Evolutionary conservation across 2,113 vertebrate species (phyloP), one percentile per base, ranked within the genome.

Genomic region (Eubucco bourcierii): DNA sequence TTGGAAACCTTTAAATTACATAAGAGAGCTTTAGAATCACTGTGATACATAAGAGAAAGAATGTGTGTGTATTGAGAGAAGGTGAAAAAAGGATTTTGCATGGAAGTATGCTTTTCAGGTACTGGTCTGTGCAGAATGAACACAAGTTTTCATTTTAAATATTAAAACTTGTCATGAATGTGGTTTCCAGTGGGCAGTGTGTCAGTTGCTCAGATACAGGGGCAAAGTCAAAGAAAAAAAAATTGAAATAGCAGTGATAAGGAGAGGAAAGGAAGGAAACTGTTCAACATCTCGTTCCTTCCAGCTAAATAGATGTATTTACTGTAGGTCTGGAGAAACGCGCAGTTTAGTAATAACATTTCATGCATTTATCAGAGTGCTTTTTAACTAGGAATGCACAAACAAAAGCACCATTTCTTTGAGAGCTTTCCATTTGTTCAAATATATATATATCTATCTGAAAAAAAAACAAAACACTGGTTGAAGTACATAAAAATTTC

Each of bases 141-240:
- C 91, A 61, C 88, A 96, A 92, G 28, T 91, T 97, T 97, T 95
- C 75, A 91, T 95, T 95, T 93, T 84, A 95, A 96, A 91, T 95
- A 96, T 93, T 97, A 90, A 94, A 98, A 97, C 90, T 96, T 95
- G 95, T 91, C 83, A 94, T 90, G 94, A 96, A 95, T 80, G 80
- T 90, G 88, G 81, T 97, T 93, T 96, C 87, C 77, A 84, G 93
- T 80, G 68, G 90, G 87, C 80, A 96, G 93, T 75, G 81, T 96
- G 93, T 96, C 88, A 80, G 79, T 92, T 78, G 79, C 39, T 85
- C 50, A 77, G 87, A 66, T 50, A 71, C 0, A 3, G 47, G 68
- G 90, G 75, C 85, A 93, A 94, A 95, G 67, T 73, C 58, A 88
- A 75, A 73, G 88, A 92, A 95, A 97, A 97, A 97, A 97, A 95